phyloP scores from a whole-genome alignment of 2,797 vertebrate genomes.

The Discoglossus pictus region DNA sequence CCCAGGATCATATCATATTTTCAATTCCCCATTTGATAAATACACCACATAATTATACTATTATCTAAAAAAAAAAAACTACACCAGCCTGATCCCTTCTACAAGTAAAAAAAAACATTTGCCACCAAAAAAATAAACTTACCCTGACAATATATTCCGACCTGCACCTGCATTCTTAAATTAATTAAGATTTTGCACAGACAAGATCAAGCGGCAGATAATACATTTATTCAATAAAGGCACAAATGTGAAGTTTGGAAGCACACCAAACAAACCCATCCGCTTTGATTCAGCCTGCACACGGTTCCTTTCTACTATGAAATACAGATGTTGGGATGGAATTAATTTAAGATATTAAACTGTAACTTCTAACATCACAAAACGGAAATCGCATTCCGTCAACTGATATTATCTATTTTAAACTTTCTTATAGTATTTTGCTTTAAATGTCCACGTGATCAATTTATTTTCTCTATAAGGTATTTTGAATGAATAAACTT shows the following conservation, averaged over 20 bases:
- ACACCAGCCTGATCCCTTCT: too few species aligned
- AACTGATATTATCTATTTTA: constrained; percentile 37
- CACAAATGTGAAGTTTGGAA: constrained; percentile 49
- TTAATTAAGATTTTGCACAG: constrained; percentile 51
- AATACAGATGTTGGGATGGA: constrained; percentile 50
- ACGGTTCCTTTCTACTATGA: constrained; percentile 37
- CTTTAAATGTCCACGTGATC: too few species aligned
- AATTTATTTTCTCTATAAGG: too few species aligned
- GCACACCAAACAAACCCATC: constrained; percentile 31
- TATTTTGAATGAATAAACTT: too few species aligned
- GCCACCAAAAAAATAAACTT: not conserved
- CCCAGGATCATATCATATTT: too few species aligned
- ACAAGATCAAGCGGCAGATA: constrained; percentile 32
- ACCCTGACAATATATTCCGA: constrained; percentile 1
- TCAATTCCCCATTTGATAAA: too few species aligned
- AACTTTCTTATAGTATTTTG: constrained; percentile 28
- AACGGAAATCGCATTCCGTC: constrained; percentile 26
- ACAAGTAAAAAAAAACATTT: too few species aligned
- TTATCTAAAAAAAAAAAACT: too few species aligned
- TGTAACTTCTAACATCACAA: constrained; percentile 43
- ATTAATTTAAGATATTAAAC: constrained; percentile 50
- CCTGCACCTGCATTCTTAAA: constrained; percentile 49
- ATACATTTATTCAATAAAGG: constrained; percentile 19
- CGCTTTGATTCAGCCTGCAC: constrained; percentile 47
- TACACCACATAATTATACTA: too few species aligned